A percentile compares a stretch with the other conserved stretches of the same genome.
Evolutionary conservation across 2,113 vertebrate species (phyloP).

Genomic region (Pangasianodon gigas): DNA sequence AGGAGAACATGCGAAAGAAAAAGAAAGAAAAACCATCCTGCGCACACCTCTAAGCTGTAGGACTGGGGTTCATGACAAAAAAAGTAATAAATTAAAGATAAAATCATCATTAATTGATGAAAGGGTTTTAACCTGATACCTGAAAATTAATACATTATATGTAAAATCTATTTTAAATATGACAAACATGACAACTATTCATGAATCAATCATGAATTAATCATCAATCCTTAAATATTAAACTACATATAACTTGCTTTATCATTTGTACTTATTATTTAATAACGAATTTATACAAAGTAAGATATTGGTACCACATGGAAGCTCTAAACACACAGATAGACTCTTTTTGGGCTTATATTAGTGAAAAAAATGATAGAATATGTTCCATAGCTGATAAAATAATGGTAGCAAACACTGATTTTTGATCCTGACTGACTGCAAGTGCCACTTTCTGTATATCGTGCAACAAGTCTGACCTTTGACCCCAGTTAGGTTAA

Average conservation of each 20-base stretch:
- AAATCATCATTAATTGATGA: background rate
- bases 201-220: background rate
- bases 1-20: no score
- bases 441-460: background rate
- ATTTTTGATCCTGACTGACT: background rate
- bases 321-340: background rate
- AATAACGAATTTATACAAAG: background rate
- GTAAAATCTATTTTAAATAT: no score
- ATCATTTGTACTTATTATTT: no score
- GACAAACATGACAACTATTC: no score
- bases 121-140: no score
- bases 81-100: background rate
- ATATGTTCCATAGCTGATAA: background rate
- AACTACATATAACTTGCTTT: background rate
- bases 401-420: background rate
- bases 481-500: conserved; percentile 33
- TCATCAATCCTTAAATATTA: background rate
- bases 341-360: background rate
- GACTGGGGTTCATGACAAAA: no score
- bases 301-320: background rate
- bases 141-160: no score
- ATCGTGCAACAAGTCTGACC: background rate
- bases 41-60: no score
- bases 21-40: no score
- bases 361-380: background rate